Percentiles rank a stretch among this genome's conserved stretches.
Evolutionary conservation across 2,113 vertebrate genomes (phyloP).

Genomic region (Solea solea): DNA sequence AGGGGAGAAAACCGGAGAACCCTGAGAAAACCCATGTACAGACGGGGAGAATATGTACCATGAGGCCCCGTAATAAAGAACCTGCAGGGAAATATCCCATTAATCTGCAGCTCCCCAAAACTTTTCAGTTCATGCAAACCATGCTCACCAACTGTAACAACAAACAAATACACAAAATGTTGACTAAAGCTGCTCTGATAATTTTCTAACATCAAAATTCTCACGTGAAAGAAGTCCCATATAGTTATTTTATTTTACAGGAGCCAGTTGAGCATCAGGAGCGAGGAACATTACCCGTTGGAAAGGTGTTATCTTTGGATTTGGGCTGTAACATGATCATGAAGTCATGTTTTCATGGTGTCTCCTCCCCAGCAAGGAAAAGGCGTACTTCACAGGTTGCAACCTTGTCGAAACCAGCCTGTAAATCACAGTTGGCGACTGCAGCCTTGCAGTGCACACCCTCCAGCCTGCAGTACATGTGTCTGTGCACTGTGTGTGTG

Average conservation of each 20-base stretch:
- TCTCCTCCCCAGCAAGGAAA: constrained; percentile 46
- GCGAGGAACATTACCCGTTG: neutral
- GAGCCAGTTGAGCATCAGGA: neutral
- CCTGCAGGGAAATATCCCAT: too few species aligned
- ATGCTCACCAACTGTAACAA: too few species aligned
- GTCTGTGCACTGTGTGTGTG: constrained; percentile 27
- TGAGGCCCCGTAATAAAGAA: too few species aligned
- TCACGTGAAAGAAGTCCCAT: too few species aligned
- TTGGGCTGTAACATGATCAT: constrained; percentile 47
- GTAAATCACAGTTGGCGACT: constrained; percentile 69
- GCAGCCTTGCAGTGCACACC: constrained; percentile 32
- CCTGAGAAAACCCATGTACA: too few species aligned
- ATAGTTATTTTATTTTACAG: neutral
- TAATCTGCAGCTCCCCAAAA: too few species aligned
- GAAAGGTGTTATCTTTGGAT: constrained; percentile 37
- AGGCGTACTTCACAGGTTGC: constrained; percentile 55
- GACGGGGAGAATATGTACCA: too few species aligned
- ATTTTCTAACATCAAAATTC: too few species aligned
- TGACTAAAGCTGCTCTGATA: too few species aligned
- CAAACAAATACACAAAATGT: too few species aligned
- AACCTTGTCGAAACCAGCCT: constrained; percentile 67
- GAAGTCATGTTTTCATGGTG: constrained; percentile 42
- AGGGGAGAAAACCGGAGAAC: too few species aligned
- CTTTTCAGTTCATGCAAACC: too few species aligned
- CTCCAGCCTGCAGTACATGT: constrained; percentile 18